Conservation (phyloP, 2,888 invertebrate species). For the Pseudeuparius sepicola region DNA sequence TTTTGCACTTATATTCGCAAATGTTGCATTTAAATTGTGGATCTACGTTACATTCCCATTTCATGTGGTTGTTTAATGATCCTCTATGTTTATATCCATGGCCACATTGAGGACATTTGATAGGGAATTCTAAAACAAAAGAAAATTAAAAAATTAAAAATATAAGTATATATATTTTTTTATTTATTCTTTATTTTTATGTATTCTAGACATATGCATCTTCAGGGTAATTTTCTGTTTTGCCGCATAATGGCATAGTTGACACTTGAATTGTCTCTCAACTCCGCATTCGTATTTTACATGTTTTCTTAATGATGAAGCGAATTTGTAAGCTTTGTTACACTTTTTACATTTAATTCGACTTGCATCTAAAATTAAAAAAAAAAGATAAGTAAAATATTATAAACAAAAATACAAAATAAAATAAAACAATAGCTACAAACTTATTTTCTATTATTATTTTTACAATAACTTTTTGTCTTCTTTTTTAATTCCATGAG, state of each 20-base stretch:
- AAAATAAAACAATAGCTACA: too few relatives aligned
- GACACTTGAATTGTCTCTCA: slow-evolving; percentile 25
- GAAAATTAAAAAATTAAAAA: too few relatives aligned
- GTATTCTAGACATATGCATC: slow-evolving; percentile 20
- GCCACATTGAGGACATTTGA: slow-evolving; percentile 18
- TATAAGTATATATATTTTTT: too few relatives aligned
- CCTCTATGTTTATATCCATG: slow-evolving; percentile 23
- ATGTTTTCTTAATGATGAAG: slow-evolving; percentile 26
- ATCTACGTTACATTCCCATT: slow-evolving; percentile 25
- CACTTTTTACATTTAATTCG: slow-evolving; percentile 23
- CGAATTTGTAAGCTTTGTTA: slow-evolving; percentile 24
- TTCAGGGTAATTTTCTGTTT: slow-evolving; percentile 26
- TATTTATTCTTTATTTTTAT: slow-evolving; percentile 11
- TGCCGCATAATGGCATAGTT: slow-evolving; percentile 25
- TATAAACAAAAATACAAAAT: too few relatives aligned
- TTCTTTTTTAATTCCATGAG: slow-evolving; percentile 2
- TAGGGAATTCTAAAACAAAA: slow-evolving; percentile 8
- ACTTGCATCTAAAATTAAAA: too few relatives aligned
- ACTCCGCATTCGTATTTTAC: slow-evolving; percentile 31
- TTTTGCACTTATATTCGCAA: slow-evolving; percentile 20
- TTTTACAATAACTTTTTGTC: not conserved
- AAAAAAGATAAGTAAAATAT: too few relatives aligned
- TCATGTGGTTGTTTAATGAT: slow-evolving; percentile 23
- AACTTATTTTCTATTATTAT: too few relatives aligned
- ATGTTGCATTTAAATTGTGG: slow-evolving; percentile 22